Evolutionary conservation across 2,888 invertebrate genomes (phyloP), one percentile per base, ranked within the genome.

Genomic region (Andrena trimmerana): DNA sequence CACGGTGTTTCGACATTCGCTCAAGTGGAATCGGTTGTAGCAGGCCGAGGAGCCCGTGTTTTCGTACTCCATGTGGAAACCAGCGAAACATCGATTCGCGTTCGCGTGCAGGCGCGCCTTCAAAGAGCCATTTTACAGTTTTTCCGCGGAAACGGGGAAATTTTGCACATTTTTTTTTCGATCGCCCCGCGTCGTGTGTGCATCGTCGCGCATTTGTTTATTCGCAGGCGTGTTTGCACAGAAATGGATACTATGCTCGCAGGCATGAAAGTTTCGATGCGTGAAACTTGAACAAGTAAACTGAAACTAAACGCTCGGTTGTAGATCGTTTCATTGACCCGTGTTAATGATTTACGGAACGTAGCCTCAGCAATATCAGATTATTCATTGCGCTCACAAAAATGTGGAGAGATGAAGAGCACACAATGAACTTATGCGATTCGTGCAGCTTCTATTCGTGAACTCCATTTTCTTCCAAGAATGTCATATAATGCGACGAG

Each of bases 21-120:
- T 85, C 85, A 77, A 87, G 87, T 82, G 87, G 79, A 87, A 87
- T 78, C 85, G 75, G 71, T 75, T 82, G 79, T 78, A 80, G 70
- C 63, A 63, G 73, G 76, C 87, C 70, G 87, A 86, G 81, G 77
- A 81, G 78, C 29, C 24, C 83, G 78, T 78, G 85, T 83, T 87
- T 78, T 81, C 83, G 81, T 80, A 81, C 57, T 48, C 69, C 78
- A 57, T 67, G 71, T 65, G 70, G 74, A 84, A 86, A 86, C 77
- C 79, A 66, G 66, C 59, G 68, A 48, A 78, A 77, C 80, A 60
- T 59, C 20, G 72, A 57, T 52, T 60, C 60, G 60, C 31, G 52
- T 73, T 33, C 80, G 71, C 42, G 42, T 68, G 68, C 73, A 57
- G 63, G 54, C 52, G 63, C 50, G 57, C 68, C 60, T 71, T 67